phyloP scores from a whole-genome alignment of 2,797 vertebrate species.

The Kryptopterus vitreolus region DNA sequence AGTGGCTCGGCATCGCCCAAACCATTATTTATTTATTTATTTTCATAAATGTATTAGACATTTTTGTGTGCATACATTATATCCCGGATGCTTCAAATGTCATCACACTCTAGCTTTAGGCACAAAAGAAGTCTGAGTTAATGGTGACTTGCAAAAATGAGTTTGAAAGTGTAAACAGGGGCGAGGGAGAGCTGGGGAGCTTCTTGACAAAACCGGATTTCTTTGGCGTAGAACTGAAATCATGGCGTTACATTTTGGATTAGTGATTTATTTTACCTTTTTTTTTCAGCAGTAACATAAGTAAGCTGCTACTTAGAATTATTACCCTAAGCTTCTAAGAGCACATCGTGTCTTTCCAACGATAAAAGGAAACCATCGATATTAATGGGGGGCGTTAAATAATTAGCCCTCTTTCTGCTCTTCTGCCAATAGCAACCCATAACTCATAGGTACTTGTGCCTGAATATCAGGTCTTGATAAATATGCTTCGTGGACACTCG shows the following conservation, averaged over 20 bases:
- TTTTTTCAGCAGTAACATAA: not conserved
- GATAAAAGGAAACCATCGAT: conserved; percentile 16
- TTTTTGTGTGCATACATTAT: not conserved
- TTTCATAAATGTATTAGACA: not conserved
- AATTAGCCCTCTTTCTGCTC: not conserved
- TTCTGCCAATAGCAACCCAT: conserved; percentile 15
- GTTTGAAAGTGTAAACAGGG: not conserved
- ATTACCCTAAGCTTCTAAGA: not conserved
- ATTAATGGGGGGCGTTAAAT: conserved; percentile 10
- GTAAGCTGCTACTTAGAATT: not conserved
- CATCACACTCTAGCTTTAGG: not conserved
- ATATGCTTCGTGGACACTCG: not conserved
- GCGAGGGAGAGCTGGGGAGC: not conserved
- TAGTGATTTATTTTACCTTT: not conserved
- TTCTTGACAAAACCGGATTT: not conserved
- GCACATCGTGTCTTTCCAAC: not conserved
- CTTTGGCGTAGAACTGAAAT: not conserved
- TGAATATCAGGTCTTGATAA: conserved; percentile 1
- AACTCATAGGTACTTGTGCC: not conserved
- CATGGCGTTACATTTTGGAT: not conserved
- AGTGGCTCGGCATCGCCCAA: not conserved
- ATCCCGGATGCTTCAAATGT: not conserved
- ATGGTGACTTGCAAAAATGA: not conserved
- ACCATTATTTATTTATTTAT: too few relatives aligned
- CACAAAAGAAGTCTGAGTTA: not conserved